Conservation (phyloP, 2,797 vertebrate genomes). For the Poeciliopsis presidionis region DNA sequence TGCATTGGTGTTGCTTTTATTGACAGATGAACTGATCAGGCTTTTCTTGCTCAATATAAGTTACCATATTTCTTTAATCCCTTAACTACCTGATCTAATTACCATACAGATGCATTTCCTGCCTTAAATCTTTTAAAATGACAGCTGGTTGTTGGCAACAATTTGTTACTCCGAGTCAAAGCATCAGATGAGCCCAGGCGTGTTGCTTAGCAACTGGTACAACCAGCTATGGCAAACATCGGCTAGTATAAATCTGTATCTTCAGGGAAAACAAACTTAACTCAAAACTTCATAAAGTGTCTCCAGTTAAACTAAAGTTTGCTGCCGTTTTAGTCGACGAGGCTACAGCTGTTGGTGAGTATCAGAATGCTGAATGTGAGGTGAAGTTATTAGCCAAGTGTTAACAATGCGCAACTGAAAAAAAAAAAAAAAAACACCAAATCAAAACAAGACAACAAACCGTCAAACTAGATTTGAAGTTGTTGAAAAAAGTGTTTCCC, state of each 20-base stretch:
- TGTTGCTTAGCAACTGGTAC: constrained; percentile 41
- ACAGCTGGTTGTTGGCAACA: not conserved
- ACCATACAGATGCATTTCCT: not conserved
- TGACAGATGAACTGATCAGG: not conserved
- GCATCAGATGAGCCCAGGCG: not conserved
- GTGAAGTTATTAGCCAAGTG: not conserved
- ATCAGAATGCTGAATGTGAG: not conserved
- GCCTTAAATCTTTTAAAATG: not conserved
- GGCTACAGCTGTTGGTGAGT: not conserved
- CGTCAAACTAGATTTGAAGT: not conserved
- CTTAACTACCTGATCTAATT: not conserved
- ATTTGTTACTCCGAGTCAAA: not conserved
- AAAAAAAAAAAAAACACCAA: not conserved
- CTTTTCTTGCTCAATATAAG: not conserved
- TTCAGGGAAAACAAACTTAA: not conserved
- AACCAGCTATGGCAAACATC: not conserved
- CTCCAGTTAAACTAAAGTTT: not conserved
- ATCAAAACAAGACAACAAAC: not conserved
- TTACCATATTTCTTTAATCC: not conserved
- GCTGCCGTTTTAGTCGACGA: not conserved
- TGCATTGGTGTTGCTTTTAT: not conserved
- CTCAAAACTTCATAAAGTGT: not conserved
- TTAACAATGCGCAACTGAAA: not conserved
- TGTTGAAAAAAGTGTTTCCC: not conserved
- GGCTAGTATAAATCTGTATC: not conserved